These are phyloP conservation scores for Leptinotarsa peninsularis DNA, from an alignment of 2,888 invertebrate genomes.

Conservation along the genomic window DNA sequence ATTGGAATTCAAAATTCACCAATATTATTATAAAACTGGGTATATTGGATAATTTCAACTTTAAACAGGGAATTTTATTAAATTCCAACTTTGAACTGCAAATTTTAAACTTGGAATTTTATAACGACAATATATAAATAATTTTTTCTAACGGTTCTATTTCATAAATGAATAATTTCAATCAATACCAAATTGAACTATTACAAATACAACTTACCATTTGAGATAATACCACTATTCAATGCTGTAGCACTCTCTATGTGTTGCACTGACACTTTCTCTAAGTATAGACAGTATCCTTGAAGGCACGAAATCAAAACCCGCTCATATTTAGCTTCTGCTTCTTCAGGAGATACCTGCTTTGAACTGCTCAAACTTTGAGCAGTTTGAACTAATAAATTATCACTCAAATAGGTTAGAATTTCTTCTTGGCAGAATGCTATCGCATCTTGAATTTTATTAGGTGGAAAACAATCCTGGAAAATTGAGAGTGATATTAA, in stretches of 20 bases:
- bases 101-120: no score
- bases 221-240: slow-evolving; percentile 59
- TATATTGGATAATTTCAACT: no score
- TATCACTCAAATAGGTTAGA: slow-evolving; percentile 78
- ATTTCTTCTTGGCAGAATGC: slow-evolving; percentile 87
- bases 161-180: no score
- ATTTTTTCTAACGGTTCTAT: no score
- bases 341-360: slow-evolving; percentile 73
- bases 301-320: slow-evolving; percentile 75
- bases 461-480: slow-evolving; percentile 81
- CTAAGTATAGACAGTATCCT: slow-evolving; percentile 74
- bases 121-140: no score
- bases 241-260: slow-evolving; percentile 68
- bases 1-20: no score
- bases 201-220: slow-evolving; percentile 59
- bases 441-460: slow-evolving; percentile 83
- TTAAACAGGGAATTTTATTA: no score
- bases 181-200: not conserved
- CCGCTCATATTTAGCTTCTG: slow-evolving; percentile 77
- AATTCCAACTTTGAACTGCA: no score
- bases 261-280: slow-evolving; percentile 68
- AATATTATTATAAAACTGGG: no score
- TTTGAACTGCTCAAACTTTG: slow-evolving; percentile 70
- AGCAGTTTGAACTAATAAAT: slow-evolving; percentile 73
- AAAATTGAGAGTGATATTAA: slow-evolving; percentile 33